phyloP scores from a whole-genome alignment of 1,140 invertebrate genomes.

The Nautilus pompilius region DNA sequence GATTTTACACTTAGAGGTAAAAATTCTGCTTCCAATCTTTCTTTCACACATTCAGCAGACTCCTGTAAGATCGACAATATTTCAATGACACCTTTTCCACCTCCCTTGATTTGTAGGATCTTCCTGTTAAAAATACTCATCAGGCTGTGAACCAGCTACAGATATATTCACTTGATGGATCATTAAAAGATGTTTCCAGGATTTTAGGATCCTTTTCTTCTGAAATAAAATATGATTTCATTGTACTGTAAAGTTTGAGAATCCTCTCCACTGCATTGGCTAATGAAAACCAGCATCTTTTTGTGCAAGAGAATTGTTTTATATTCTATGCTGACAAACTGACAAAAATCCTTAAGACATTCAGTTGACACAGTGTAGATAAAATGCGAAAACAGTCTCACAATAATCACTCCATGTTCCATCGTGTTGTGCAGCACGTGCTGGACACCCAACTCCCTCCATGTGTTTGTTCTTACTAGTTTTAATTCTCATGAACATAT shows the following conservation, averaged over 20 bases:
- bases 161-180: not conserved
- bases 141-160: not conserved
- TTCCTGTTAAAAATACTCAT: not conserved
- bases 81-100: not conserved
- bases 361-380: not conserved
- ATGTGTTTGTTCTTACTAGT: not conserved
- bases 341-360: not conserved
- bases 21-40: not conserved
- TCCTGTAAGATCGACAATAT: not conserved
- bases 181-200: not conserved
- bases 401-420: not conserved
- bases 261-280: not conserved
- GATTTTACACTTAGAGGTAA: not conserved
- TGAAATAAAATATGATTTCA: not conserved
- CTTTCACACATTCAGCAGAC: not conserved
- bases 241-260: not conserved
- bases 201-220: no score
- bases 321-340: not conserved
- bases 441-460: not conserved
- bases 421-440: not conserved
- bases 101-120: not conserved
- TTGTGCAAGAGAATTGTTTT: not conserved
- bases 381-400: not conserved
- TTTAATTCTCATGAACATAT: not conserved
- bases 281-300: not conserved